A percentile compares a stretch with the other conserved stretches of the same genome.
phyloP scores from a whole-genome alignment of 1,140 invertebrate species.

The Subanguina moxae region DNA sequence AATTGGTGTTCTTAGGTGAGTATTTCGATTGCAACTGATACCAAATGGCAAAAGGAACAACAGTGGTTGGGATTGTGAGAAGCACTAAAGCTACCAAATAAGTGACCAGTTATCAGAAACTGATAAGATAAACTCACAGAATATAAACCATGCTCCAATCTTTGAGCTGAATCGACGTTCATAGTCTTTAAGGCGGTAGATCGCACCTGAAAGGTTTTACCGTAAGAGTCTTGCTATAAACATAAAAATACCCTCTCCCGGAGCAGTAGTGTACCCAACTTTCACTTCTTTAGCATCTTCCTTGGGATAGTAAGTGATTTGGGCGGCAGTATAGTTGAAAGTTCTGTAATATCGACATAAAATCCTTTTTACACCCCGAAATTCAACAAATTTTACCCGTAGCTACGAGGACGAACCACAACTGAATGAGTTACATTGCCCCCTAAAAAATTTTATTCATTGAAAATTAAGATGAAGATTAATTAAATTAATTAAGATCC shows the following conservation, averaged over 20 bases:
- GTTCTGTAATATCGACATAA: slow-evolving; percentile 75
- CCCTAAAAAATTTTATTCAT: no score
- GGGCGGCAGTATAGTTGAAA: slow-evolving; percentile 93
- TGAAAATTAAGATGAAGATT: no score
- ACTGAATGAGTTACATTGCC: slow-evolving; percentile 72
- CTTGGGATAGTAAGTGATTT: slow-evolving; percentile 78
- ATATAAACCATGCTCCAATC: slow-evolving; percentile 92
- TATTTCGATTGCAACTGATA: slow-evolving; percentile 27
- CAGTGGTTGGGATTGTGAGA: slow-evolving; percentile 26
- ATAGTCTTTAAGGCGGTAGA: slow-evolving; percentile 89
- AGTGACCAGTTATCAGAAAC: slow-evolving; percentile 68
- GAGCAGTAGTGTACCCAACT: slow-evolving; percentile 82
- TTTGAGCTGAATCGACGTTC: slow-evolving; percentile 93
- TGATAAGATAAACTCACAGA: slow-evolving; percentile 62
- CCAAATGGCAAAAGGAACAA: slow-evolving; percentile 31
- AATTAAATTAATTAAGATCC: no score
- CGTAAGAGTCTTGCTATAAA: not conserved
- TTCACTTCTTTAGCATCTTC: slow-evolving; percentile 63
- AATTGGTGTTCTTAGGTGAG: slow-evolving; percentile 6
- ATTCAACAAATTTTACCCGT: not conserved
- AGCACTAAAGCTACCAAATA: slow-evolving; percentile 63
- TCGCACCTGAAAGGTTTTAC: slow-evolving; percentile 62
- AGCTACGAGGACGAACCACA: slow-evolving; percentile 78
- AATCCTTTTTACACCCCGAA: not conserved
- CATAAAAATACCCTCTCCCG: slow-evolving; percentile 75